These are phyloP conservation scores for Parus major DNA, from an alignment of 2,113 vertebrate species.

Conservation along the genomic window DNA sequence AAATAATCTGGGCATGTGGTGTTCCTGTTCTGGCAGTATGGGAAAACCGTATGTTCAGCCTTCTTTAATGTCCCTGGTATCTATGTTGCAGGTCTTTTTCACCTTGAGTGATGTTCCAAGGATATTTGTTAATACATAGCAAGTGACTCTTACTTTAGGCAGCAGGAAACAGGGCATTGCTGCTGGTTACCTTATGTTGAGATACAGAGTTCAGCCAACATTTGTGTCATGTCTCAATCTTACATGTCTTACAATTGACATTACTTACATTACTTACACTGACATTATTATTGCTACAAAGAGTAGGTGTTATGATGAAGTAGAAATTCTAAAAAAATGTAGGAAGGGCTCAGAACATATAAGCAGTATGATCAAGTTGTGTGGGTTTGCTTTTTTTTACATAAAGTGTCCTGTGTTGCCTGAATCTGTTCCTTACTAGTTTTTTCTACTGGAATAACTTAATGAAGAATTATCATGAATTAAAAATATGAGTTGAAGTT, in stretches of 20 bases:
- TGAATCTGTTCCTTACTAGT: not conserved
- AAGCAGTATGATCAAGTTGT: not conserved
- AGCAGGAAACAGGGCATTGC: not conserved
- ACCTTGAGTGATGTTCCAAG: not conserved
- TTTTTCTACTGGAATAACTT: not conserved
- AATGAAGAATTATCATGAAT: not conserved
- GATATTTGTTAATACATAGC: not conserved
- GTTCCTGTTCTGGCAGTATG: not conserved
- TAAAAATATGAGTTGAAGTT: not conserved
- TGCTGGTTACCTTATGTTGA: not conserved
- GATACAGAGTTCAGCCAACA: not conserved
- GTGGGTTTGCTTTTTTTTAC: not conserved
- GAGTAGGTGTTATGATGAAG: not conserved
- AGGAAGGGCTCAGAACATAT: not conserved
- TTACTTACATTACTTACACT: too few species aligned
- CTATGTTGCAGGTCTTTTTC: not conserved
- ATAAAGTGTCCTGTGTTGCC: not conserved
- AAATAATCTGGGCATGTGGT: not conserved
- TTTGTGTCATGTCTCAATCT: not conserved
- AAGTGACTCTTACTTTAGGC: not conserved
- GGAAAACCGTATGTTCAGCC: not conserved
- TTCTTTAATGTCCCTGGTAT: not conserved
- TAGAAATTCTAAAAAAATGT: not conserved
- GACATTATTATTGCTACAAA: not conserved
- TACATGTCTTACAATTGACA: not conserved